phyloP scores from a whole-genome alignment of 2,888 invertebrate species.

The Rhagonycha fulva region DNA sequence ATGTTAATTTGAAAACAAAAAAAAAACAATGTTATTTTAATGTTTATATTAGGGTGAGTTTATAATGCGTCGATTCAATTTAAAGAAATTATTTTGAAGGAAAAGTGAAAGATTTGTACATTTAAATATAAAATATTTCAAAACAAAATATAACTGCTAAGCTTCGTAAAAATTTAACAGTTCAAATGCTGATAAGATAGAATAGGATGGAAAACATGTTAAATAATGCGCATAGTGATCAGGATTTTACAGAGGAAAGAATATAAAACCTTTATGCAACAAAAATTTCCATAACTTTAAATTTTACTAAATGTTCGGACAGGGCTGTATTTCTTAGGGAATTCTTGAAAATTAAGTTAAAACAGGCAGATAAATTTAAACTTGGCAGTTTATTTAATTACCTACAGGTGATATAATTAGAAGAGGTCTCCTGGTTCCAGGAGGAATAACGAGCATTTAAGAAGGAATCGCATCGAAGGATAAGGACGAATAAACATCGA shows the following conservation, averaged over 20 bases:
- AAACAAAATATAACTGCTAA: neutral
- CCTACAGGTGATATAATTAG: no score
- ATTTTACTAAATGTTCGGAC: neutral
- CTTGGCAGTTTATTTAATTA: no score
- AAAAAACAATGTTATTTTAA: neutral
- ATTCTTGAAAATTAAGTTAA: neutral
- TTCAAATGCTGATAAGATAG: neutral
- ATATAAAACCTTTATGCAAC: neutral
- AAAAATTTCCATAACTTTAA: neutral
- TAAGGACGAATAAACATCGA: no score
- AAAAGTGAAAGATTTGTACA: neutral
- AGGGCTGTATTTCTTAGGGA: neutral
- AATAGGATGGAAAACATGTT: slow-evolving; percentile 5
- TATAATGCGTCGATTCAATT: neutral
- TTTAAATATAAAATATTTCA: slow-evolving; percentile 9
- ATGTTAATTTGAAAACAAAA: neutral
- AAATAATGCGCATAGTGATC: slow-evolving; percentile 15
- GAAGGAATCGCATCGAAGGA: no score
- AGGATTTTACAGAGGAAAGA: neutral
- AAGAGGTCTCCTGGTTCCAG: no score
- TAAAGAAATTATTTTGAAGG: neutral
- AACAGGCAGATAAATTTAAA: neutral
- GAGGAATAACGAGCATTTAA: no score
- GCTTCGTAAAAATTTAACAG: slow-evolving; percentile 5
- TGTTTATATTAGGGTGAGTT: neutral